Conservation (phyloP, 2,797 vertebrate species). For the Etheostoma perlongum region DNA sequence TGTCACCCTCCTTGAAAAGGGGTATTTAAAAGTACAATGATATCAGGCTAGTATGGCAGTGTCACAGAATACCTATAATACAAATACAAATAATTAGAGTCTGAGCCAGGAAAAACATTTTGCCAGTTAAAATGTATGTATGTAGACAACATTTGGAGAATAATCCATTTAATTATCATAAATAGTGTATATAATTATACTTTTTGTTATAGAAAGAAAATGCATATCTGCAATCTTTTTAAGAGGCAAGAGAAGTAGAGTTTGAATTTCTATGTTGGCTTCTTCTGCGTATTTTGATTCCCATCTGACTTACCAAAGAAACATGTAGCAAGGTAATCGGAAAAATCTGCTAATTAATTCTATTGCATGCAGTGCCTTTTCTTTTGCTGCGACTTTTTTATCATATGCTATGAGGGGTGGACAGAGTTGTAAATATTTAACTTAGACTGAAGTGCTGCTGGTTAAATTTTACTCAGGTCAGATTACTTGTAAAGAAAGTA, state of each 20-base stretch:
- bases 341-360: not conserved
- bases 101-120: not conserved
- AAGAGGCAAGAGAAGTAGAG: not conserved
- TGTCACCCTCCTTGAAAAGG: not conserved
- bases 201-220: not conserved
- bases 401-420: conserved; percentile 38
- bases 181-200: not conserved
- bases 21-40: not conserved
- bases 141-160: not conserved
- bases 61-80: not conserved
- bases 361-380: conserved; percentile 13
- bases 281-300: not conserved
- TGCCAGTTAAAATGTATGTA: too few species aligned
- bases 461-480: conserved; percentile 59
- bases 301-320: not conserved
- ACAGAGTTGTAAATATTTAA: conserved; percentile 67
- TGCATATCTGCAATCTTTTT: not conserved
- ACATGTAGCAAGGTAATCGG: not conserved
- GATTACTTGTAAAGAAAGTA: conserved; percentile 36
- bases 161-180: not conserved
- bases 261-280: not conserved
- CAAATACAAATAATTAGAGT: not conserved
- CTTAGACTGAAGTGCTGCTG: conserved; percentile 25
- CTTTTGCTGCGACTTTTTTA: conserved; percentile 39
- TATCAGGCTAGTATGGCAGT: not conserved